Percentiles rank a stretch among this genome's conserved stretches.
Evolutionary conservation across 2,113 vertebrate species (phyloP).

Genomic region (Phalacrocorax pelagicus): DNA sequence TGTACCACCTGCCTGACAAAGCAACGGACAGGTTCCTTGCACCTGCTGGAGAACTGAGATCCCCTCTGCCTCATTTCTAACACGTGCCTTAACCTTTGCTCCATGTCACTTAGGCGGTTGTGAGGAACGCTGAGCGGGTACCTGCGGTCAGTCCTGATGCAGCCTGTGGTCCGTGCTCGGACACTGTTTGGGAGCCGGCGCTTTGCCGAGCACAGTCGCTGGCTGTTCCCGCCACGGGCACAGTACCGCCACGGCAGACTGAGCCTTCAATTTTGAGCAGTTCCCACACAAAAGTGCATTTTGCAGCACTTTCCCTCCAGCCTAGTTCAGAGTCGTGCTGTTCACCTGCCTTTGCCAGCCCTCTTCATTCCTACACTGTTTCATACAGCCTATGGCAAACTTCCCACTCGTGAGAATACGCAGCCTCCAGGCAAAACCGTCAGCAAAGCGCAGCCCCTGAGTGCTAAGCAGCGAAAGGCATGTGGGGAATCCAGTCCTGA

Average conservation of each 20-base stretch:
- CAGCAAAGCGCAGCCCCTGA: not conserved
- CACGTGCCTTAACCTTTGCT: fast-evolving
- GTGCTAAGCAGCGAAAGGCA: not conserved
- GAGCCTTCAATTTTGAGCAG: not conserved
- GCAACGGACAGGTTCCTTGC: not conserved
- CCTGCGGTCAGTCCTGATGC: not conserved
- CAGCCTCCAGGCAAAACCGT: not conserved
- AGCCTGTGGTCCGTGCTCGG: not conserved
- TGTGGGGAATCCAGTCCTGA: not conserved
- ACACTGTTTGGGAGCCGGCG: not conserved
- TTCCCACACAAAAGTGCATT: not conserved
- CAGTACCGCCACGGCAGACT: fast-evolving
- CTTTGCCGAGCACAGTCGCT: not conserved
- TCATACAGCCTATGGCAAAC: not conserved
- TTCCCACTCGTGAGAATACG: not conserved
- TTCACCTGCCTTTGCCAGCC: not conserved
- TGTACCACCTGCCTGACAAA: not conserved
- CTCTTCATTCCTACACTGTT: not conserved
- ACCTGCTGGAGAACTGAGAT: not conserved
- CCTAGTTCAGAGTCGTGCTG: not conserved
- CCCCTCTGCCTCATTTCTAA: not conserved
- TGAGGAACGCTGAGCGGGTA: fast-evolving
- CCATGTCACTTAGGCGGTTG: fast-evolving
- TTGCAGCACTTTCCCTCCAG: not conserved
- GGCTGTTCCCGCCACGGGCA: fast-evolving